phyloP scores from a whole-genome alignment of 23 tunicate species.

The Trididemnum nubilum region DNA sequence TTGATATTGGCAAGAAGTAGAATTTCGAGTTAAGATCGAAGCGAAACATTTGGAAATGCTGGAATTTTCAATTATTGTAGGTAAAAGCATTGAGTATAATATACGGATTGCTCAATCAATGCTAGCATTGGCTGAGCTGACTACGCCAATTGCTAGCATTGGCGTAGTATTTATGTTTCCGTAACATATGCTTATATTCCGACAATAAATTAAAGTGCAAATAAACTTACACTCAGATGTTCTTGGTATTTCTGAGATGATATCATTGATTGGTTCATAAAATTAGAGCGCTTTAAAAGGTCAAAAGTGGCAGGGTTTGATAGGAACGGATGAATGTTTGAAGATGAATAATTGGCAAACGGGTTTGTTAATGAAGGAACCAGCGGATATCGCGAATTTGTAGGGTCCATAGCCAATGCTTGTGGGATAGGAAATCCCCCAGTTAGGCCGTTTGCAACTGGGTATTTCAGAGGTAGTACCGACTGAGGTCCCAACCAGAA shows the following conservation, averaged over 20 bases:
- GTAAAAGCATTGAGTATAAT: no score
- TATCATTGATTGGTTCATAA: slow-evolving; percentile 2
- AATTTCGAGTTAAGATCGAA: no score
- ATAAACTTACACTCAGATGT: slow-evolving; percentile 23
- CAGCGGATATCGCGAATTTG: slow-evolving; percentile 28
- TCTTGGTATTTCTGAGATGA: slow-evolving; percentile 40
- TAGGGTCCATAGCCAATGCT: slow-evolving; percentile 2
- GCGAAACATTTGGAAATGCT: no score
- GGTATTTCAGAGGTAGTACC: slow-evolving; percentile 23
- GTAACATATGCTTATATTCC: no score
- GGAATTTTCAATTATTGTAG: no score
- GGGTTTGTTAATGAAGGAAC: slow-evolving; percentile 35
- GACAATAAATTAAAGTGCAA: no score
- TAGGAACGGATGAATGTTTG: slow-evolving; percentile 14
- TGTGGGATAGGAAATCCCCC: slow-evolving; percentile 2
- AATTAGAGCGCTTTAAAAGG: not conserved
- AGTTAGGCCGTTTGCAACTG: slow-evolving; percentile 24
- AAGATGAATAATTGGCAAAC: not conserved
- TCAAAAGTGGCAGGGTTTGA: slow-evolving; percentile 11
- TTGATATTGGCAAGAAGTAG: no score
- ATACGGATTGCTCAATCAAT: no score
- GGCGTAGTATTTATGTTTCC: no score
- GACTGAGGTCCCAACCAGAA: slow-evolving; percentile 44
- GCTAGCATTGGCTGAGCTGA: no score
- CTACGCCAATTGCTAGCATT: no score